phyloP scores from a whole-genome alignment of 2,888 invertebrate species.

The Baccha elongata region DNA sequence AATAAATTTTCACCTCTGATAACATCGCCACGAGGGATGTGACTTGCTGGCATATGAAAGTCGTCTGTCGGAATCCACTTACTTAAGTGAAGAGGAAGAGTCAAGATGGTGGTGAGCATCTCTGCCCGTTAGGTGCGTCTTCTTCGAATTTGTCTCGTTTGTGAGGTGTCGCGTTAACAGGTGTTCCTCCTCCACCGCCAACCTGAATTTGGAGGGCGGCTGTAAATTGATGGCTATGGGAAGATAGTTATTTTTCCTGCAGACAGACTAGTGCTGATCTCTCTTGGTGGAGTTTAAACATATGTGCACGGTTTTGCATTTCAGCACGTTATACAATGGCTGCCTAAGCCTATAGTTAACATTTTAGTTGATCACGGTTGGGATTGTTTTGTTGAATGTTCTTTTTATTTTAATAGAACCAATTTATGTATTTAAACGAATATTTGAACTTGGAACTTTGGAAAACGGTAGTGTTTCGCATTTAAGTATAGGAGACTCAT shows the following conservation, averaged over 20 bases:
- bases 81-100: background rate
- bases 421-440: too few species aligned
- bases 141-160: conserved; percentile 40
- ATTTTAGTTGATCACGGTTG: conserved; percentile 21
- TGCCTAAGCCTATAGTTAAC: conserved; percentile 35
- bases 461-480: too few species aligned
- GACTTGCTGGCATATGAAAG: conserved; percentile 34
- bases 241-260: background rate
- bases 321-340: conserved; percentile 47
- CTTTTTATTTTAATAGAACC: too few species aligned
- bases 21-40: conserved; percentile 74
- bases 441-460: too few species aligned
- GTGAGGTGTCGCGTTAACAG: conserved; percentile 63
- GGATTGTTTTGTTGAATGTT: background rate
- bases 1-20: conserved; percentile 78
- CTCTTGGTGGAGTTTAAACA: conserved; percentile 2
- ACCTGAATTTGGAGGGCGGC: conserved; percentile 24
- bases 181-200: conserved; percentile 56
- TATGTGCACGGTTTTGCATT: conserved; percentile 52
- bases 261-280: background rate
- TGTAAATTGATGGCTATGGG: conserved; percentile 40
- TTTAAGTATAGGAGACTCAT: too few species aligned
- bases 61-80: conserved; percentile 18
- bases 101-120: conserved; percentile 22
- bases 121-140: conserved; percentile 69